These are phyloP conservation scores for Eurosta solidaginis DNA, from an alignment of 1,140 invertebrate genomes.

Conservation along the genomic window DNA sequence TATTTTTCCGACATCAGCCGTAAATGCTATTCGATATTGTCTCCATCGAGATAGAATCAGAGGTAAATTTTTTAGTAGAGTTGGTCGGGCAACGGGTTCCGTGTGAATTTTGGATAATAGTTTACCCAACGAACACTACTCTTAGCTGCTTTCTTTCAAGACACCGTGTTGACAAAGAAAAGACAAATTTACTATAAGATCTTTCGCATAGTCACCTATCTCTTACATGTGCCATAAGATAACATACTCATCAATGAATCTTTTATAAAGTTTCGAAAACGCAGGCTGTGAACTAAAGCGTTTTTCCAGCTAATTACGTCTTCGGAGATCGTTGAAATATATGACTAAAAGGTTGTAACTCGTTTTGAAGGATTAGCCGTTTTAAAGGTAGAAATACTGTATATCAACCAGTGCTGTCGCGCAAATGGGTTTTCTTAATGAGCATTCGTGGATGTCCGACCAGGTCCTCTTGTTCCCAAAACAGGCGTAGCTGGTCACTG, in stretches of 20 bases:
- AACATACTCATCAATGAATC: slow-evolving; percentile 1
- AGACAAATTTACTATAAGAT: not conserved
- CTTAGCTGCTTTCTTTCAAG: not conserved
- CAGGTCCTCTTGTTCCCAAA: too few relatives aligned
- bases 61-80: slow-evolving; percentile 17
- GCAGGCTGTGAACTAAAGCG: not conserved
- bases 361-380: not conserved
- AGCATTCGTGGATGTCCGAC: too few relatives aligned
- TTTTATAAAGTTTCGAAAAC: not conserved
- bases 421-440: too few relatives aligned
- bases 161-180: slow-evolving; percentile 24
- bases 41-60: slow-evolving; percentile 4
- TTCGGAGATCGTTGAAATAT: not conserved
- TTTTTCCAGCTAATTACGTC: not conserved
- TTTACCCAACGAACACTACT: not conserved
- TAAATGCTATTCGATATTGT: not conserved
- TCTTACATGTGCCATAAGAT: not conserved
- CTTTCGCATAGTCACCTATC: not conserved
- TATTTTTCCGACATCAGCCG: slow-evolving; percentile 11
- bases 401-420: too few relatives aligned
- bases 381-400: too few relatives aligned
- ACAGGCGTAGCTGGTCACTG: too few relatives aligned
- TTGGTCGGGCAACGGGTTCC: not conserved
- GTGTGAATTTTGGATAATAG: not conserved
- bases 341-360: not conserved